Evolutionary conservation across 2,888 invertebrate genomes (phyloP).

Genomic region (Formica aserva): DNA sequence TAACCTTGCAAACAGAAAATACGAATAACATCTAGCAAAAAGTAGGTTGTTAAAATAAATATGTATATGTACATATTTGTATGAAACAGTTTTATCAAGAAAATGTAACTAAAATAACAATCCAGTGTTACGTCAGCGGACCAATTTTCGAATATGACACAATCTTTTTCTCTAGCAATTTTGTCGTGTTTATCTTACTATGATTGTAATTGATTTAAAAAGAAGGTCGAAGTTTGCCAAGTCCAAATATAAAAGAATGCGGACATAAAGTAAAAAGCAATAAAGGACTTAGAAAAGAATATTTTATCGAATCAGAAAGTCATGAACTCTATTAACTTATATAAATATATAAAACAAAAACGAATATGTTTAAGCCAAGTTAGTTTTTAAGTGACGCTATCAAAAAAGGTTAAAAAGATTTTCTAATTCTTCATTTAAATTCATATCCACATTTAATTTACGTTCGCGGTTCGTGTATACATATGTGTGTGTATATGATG

Average conservation of each 20-base stretch:
- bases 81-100: background rate
- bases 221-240: background rate
- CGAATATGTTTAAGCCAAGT: slow-evolving; percentile 2
- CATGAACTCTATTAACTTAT: slow-evolving; percentile 9
- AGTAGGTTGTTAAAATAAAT: background rate
- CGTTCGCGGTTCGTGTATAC: background rate
- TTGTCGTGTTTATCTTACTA: background rate
- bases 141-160: background rate
- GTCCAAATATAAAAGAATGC: slow-evolving; percentile 9
- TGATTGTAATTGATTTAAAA: slow-evolving; percentile 15
- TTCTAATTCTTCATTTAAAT: slow-evolving; percentile 25
- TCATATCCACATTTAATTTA: background rate
- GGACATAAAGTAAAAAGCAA: slow-evolving; percentile 5
- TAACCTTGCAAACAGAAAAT: slow-evolving; percentile 12
- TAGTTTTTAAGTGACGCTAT: slow-evolving; percentile 6
- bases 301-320: slow-evolving; percentile 1
- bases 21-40: background rate
- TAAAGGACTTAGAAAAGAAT: slow-evolving; percentile 13
- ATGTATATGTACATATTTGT: background rate
- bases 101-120: background rate
- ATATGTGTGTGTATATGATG: background rate
- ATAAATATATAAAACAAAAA: background rate
- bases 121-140: background rate
- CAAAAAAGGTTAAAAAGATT: slow-evolving; percentile 17
- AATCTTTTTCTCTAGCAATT: background rate